Evolutionary conservation across 2,888 invertebrate genomes (phyloP).

Genomic region (Tinea pellionella): DNA sequence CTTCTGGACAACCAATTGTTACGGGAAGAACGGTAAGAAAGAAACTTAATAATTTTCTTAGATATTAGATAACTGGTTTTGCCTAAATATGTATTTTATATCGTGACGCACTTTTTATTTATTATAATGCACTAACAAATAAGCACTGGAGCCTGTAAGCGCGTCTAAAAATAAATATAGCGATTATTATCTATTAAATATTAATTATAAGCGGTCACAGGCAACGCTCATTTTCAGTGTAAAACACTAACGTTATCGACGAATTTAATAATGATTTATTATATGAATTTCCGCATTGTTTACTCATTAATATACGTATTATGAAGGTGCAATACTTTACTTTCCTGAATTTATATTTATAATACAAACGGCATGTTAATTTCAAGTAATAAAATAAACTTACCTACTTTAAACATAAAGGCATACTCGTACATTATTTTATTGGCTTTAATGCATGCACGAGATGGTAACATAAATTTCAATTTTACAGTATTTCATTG

Average conservation of each 20-base stretch:
- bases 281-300: slow-evolving; percentile 18
- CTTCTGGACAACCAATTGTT: too few species aligned
- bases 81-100: too few species aligned
- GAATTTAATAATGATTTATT: slow-evolving; percentile 14
- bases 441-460: not conserved
- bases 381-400: slow-evolving; percentile 2
- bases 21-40: too few species aligned
- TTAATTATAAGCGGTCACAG: not conserved
- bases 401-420: not conserved
- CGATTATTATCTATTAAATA: not conserved
- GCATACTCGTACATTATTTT: not conserved
- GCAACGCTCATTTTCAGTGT: not conserved
- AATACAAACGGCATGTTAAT: slow-evolving; percentile 4
- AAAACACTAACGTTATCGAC: not conserved
- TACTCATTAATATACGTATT: slow-evolving; percentile 1
- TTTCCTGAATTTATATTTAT: not conserved
- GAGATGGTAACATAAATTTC: not conserved
- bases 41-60: too few species aligned
- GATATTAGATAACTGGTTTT: too few species aligned
- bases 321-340: not conserved
- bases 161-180: too few species aligned
- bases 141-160: too few species aligned
- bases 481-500: not conserved
- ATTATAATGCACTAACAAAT: too few species aligned
- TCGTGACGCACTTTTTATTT: too few species aligned